A percentile compares a stretch with the other conserved stretches of the same genome.
Evolutionary conservation across 2,113 vertebrate genomes (phyloP).

Genomic region (Chlorodrepanis virens): DNA sequence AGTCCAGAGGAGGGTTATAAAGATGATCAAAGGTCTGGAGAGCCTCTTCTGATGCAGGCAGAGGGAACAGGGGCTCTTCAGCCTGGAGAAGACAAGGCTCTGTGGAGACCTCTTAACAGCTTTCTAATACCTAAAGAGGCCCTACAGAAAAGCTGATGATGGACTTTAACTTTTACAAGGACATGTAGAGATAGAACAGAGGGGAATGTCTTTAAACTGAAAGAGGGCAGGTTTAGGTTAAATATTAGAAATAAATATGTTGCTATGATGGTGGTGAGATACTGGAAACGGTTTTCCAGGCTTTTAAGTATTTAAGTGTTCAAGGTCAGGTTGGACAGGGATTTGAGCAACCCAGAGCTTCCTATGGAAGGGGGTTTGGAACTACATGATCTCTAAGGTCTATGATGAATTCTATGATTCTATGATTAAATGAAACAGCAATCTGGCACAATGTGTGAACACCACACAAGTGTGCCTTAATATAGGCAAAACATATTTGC

Average conservation of each 20-base stretch:
- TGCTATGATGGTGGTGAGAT: background rate
- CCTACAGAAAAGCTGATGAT: background rate
- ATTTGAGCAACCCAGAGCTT: background rate
- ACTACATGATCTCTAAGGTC: background rate
- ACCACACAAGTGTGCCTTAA: background rate
- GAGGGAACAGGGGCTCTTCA: background rate
- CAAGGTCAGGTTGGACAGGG: background rate
- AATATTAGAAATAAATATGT: background rate
- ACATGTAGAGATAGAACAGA: background rate
- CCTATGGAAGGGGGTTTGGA: background rate
- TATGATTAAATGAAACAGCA: background rate
- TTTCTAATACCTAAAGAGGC: background rate
- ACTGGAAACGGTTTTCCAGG: fast-evolving
- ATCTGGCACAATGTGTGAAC: fast-evolving
- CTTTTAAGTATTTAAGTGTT: background rate
- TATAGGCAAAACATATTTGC: background rate
- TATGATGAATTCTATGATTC: background rate
- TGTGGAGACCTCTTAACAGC: background rate
- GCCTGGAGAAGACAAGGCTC: background rate
- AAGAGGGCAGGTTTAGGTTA: background rate
- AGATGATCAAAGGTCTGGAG: background rate
- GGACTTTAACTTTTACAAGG: background rate
- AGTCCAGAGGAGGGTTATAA: background rate
- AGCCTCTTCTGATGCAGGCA: background rate
- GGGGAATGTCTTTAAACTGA: background rate